Conservation (phyloP, 2,888 invertebrate species). For the Caenorhabditis uteleia region DNA sequence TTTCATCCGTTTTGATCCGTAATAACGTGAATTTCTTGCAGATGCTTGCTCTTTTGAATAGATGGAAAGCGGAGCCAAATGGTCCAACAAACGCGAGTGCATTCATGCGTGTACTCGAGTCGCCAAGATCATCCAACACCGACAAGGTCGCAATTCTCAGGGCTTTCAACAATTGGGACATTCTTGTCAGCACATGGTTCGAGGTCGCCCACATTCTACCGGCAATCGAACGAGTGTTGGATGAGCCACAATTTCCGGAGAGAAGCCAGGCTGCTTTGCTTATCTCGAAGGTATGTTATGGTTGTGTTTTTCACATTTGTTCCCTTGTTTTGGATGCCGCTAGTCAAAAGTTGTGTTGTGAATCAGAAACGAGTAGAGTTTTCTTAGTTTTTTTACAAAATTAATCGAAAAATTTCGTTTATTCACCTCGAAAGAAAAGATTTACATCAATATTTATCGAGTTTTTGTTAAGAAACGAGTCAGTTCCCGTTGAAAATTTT, state of each 20-base stretch:
- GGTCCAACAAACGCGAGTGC: constrained; percentile 37
- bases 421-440: no score
- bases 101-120: constrained; percentile 36
- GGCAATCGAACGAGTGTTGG: constrained; percentile 21
- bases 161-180: constrained; percentile 37
- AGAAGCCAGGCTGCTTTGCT: constrained; percentile 22
- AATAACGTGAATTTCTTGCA: no score
- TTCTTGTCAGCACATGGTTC: constrained; percentile 34
- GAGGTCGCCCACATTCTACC: constrained; percentile 37
- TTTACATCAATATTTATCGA: no score
- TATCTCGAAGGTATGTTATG: constrained; percentile 33
- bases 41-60: constrained; percentile 44
- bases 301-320: no score
- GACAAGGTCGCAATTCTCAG: constrained; percentile 31
- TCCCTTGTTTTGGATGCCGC: no score
- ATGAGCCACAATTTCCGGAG: constrained; percentile 20
- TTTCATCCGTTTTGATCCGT: not conserved
- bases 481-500: no score
- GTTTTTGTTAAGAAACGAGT: no score
- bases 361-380: no score
- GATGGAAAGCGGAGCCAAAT: constrained; percentile 33
- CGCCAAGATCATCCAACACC: constrained; percentile 7
- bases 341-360: no score
- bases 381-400: no score
- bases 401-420: no score